These are phyloP conservation scores for Papilio gigon DNA, from an alignment of 2,888 invertebrate genomes.

Conservation along the genomic window DNA sequence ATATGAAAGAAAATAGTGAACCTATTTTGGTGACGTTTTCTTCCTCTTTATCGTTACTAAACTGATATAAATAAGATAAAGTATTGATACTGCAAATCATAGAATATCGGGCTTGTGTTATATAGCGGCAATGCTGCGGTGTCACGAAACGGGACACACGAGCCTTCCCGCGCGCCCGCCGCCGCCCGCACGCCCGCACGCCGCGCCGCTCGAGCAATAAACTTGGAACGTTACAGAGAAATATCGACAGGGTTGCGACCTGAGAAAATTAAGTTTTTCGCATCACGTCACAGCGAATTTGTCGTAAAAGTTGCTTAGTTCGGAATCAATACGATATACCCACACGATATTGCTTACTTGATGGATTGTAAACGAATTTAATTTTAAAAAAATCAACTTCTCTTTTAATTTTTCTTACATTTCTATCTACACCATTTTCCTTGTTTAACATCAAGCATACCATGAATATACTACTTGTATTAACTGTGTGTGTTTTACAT, in stretches of 20 bases:
- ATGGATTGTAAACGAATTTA: slow-evolving; percentile 9
- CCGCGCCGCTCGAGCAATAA: slow-evolving; percentile 35
- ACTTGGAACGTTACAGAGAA: slow-evolving; percentile 40
- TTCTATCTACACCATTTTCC: not conserved
- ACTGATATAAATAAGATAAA: slow-evolving; percentile 43
- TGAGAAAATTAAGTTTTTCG: slow-evolving; percentile 47
- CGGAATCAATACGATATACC: slow-evolving; percentile 43
- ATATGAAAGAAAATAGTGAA: too few relatives aligned
- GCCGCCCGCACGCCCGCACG: slow-evolving; percentile 17
- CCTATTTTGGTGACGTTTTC: not conserved
- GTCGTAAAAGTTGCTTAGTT: slow-evolving; percentile 44
- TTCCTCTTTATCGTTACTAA: not conserved
- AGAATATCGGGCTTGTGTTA: slow-evolving; percentile 24
- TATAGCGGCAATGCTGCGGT: slow-evolving; percentile 36
- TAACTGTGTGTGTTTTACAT: too few relatives aligned
- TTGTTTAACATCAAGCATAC: not conserved
- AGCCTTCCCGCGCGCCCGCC: slow-evolving; percentile 17
- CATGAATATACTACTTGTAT: too few relatives aligned
- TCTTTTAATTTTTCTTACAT: not conserved
- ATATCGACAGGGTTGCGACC: slow-evolving; percentile 41
- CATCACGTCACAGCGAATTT: slow-evolving; percentile 45
- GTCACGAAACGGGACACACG: slow-evolving; percentile 37
- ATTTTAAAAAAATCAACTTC: not conserved
- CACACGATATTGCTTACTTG: slow-evolving; percentile 11
- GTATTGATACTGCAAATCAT: slow-evolving; percentile 49